Evolutionary conservation across 2,113 vertebrate genomes (phyloP).

Genomic region (Zosterops lateralis): DNA sequence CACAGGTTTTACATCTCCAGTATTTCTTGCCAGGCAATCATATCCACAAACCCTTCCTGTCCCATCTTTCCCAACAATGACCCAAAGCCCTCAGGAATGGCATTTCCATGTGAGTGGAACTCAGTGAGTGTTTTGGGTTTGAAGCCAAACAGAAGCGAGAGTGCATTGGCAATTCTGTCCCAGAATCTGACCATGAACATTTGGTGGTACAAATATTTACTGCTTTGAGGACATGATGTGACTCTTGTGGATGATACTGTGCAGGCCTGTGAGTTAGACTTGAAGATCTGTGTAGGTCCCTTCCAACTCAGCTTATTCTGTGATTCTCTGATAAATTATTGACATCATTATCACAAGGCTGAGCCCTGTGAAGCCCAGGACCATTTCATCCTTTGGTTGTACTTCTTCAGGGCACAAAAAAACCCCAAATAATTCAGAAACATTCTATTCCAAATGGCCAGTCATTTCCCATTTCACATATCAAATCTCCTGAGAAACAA

Average conservation of each 20-base stretch:
- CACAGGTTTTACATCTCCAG: too few relatives aligned
- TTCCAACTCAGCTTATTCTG: neutral
- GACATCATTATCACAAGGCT: neutral
- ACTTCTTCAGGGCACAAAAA: neutral
- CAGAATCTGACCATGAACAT: accelerated
- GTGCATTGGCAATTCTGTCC: neutral
- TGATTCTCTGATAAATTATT: neutral
- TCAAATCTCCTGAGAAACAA: neutral
- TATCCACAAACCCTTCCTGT: too few relatives aligned
- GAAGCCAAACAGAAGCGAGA: accelerated
- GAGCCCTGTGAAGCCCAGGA: neutral
- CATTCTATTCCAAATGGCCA: neutral
- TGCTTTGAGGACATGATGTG: neutral
- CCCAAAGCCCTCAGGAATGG: neutral
- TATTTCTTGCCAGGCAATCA: too few relatives aligned
- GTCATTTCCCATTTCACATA: neutral
- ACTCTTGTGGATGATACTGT: neutral
- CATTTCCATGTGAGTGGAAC: too few relatives aligned
- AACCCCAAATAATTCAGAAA: neutral
- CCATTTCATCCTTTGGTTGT: neutral
- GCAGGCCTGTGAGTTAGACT: neutral
- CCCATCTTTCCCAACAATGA: too few relatives aligned
- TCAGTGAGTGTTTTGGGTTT: neutral
- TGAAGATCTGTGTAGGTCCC: accelerated
- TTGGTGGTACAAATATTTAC: neutral